phyloP scores from a whole-genome alignment of 2,797 vertebrate genomes.

The Myotis findleyi region DNA sequence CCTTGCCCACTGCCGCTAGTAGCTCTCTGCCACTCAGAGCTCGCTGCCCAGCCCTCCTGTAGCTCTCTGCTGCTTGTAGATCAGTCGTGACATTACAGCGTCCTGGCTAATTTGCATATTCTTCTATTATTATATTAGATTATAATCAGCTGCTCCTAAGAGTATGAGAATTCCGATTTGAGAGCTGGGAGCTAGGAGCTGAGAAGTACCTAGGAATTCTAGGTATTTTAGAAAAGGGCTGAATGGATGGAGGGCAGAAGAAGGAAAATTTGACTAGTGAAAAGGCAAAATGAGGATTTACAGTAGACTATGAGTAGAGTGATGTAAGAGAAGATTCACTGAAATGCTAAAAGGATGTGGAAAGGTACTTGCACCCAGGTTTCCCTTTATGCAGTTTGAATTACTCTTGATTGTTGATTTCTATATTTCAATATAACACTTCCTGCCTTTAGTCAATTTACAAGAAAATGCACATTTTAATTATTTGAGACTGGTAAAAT shows the following conservation, averaged over 20 bases:
- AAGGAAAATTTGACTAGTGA: not conserved
- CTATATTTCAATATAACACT: not conserved
- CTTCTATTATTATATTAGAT: too few relatives aligned
- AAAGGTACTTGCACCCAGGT: not conserved
- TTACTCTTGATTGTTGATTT: not conserved
- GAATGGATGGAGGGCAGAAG: not conserved
- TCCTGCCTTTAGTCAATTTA: constrained; percentile 4
- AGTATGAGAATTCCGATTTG: constrained; percentile 7
- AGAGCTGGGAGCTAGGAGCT: not conserved
- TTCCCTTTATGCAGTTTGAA: constrained; percentile 23
- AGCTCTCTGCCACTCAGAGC: too few relatives aligned
- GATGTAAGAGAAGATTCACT: constrained; percentile 20
- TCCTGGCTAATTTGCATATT: too few relatives aligned
- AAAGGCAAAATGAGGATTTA: not conserved
- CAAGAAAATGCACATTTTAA: not conserved
- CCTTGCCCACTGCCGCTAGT: too few relatives aligned
- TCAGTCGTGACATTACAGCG: too few relatives aligned
- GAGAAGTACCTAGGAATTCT: not conserved
- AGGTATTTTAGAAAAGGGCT: not conserved
- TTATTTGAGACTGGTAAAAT: constrained; percentile 21
- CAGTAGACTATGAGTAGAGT: not conserved
- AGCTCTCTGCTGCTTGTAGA: too few relatives aligned
- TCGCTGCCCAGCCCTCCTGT: too few relatives aligned
- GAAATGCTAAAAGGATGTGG: not conserved
- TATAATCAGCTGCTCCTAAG: not conserved